These are phyloP conservation scores for Neotoma lepida DNA, from an alignment of 2,113 vertebrate genomes.

Conservation along the genomic window DNA sequence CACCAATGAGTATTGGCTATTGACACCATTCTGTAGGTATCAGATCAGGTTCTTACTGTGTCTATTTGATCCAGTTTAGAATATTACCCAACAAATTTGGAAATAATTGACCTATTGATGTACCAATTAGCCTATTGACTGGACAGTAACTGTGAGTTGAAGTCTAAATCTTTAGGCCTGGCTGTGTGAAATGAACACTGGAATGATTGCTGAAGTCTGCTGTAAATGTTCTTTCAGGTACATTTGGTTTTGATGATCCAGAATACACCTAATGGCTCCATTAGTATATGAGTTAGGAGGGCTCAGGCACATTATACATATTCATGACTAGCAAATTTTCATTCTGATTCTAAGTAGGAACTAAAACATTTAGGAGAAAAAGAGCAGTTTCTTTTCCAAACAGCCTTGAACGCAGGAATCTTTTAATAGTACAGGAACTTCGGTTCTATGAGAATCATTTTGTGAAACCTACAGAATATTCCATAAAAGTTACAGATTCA, in stretches of 20 bases:
- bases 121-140: not conserved
- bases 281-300: slow-evolving; percentile 42
- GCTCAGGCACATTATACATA: slow-evolving; percentile 51
- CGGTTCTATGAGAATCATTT: slow-evolving; percentile 31
- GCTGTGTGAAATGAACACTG: slow-evolving; percentile 12
- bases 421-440: slow-evolving; percentile 41
- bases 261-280: slow-evolving; percentile 62
- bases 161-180: not conserved
- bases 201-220: slow-evolving; percentile 37
- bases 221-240: slow-evolving; percentile 59
- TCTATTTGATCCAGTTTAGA: not conserved
- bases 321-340: slow-evolving; percentile 57
- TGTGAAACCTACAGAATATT: slow-evolving; percentile 24
- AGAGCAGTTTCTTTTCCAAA: slow-evolving; percentile 6
- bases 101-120: slow-evolving; percentile 2
- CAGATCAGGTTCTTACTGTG: not conserved
- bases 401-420: not conserved
- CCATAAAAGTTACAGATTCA: slow-evolving; percentile 38
- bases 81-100: not conserved
- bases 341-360: slow-evolving; percentile 36
- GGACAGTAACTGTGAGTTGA: not conserved
- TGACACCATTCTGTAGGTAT: not conserved
- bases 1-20: not conserved
- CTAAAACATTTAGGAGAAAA: slow-evolving; percentile 58
- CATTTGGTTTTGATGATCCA: slow-evolving; percentile 52